These are phyloP conservation scores for Branchinecta lindahli DNA, from an alignment of 1,140 invertebrate species.

Conservation along the genomic window DNA sequence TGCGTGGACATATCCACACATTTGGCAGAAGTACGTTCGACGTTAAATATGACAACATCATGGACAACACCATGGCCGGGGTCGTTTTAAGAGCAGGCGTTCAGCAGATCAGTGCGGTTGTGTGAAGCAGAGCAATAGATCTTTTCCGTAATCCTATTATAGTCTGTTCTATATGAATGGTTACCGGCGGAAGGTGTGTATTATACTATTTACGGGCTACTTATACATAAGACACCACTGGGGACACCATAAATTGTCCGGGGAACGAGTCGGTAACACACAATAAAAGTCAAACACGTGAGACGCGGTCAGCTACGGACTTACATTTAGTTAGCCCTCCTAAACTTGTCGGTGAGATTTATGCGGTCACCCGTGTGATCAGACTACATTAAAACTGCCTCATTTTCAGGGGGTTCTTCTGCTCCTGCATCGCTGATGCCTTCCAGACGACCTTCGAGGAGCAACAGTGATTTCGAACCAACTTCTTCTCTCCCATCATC, in stretches of 20 bases:
- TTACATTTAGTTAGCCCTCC: neutral
- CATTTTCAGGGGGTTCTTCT: neutral
- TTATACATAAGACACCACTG: too few species aligned
- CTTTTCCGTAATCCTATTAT: too few species aligned
- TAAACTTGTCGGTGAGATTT: neutral
- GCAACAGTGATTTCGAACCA: neutral
- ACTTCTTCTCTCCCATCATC: neutral
- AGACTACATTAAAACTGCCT: neutral
- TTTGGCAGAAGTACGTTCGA: too few species aligned
- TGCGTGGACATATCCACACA: too few species aligned
- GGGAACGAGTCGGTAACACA: neutral
- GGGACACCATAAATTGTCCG: neutral
- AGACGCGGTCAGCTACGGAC: neutral
- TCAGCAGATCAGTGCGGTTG: too few species aligned
- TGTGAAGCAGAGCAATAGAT: too few species aligned
- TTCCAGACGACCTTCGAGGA: neutral
- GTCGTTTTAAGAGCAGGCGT: too few species aligned
- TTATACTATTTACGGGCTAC: too few species aligned
- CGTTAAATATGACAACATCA: too few species aligned
- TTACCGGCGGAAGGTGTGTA: too few species aligned
- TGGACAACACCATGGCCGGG: too few species aligned
- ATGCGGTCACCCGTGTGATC: neutral
- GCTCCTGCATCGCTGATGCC: conserved; percentile 2
- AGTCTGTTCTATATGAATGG: too few species aligned
- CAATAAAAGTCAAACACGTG: neutral